Percentiles rank a stretch among this genome's conserved stretches.
These are phyloP conservation scores for Myotis myotis DNA, from an alignment of 2,797 vertebrate genomes.

Conservation along the genomic window DNA sequence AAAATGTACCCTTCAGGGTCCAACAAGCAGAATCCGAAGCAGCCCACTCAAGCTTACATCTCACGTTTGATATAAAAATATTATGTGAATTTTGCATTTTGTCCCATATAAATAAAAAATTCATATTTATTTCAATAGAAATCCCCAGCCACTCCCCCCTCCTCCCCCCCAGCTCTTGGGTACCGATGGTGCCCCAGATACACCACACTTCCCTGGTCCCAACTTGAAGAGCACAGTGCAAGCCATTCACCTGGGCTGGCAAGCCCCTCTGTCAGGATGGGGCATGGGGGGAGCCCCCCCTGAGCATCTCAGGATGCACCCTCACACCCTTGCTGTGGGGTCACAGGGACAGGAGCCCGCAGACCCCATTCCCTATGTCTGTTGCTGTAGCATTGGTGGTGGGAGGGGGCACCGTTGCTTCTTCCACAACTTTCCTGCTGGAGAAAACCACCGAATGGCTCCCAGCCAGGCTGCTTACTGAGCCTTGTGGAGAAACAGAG, in stretches of 20 bases:
- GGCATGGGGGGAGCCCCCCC: neutral
- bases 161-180: neutral
- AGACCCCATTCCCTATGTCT: neutral
- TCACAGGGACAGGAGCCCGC: fast-evolving
- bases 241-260: neutral
- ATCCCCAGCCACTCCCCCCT: fast-evolving
- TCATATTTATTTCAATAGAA: conserved; percentile 33
- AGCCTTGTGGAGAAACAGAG: conserved; percentile 38
- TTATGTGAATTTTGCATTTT: neutral
- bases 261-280: neutral
- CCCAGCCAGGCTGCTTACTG: conserved; percentile 33
- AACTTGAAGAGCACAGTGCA: neutral
- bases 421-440: neutral
- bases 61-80: conserved; percentile 7
- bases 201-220: neutral
- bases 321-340: too few relatives aligned
- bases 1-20: neutral
- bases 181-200: neutral
- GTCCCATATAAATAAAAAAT: neutral
- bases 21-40: neutral
- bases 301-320: neutral
- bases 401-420: neutral
- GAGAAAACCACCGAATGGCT: conserved; percentile 39
- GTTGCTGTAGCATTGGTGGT: neutral
- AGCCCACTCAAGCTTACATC: neutral